phyloP scores from a whole-genome alignment of 1,140 invertebrate species.

The Andricus grossulariae region DNA sequence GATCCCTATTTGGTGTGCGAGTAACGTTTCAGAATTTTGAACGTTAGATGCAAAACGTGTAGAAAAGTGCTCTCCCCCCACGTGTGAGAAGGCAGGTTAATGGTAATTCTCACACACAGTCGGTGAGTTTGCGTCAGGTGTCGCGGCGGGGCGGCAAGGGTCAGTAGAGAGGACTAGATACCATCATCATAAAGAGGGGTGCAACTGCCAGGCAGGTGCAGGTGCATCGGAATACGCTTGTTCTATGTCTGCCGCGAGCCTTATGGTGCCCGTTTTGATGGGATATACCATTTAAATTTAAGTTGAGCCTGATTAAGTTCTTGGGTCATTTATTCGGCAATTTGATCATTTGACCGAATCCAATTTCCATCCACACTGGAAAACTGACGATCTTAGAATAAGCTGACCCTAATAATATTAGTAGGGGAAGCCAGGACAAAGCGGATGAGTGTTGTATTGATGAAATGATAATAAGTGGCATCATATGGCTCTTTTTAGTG shows the following conservation, averaged over 20 bases:
- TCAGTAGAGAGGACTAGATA: slow-evolving; percentile 67
- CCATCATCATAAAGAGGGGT: slow-evolving; percentile 68
- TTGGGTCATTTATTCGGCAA: slow-evolving; percentile 16
- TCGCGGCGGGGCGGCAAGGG: slow-evolving; percentile 59
- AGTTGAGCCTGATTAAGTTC: slow-evolving; percentile 18
- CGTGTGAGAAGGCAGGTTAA: slow-evolving; percentile 72
- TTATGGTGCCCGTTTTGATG: slow-evolving; percentile 38
- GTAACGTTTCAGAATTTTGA: slow-evolving; percentile 27
- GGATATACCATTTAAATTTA: slow-evolving; percentile 16
- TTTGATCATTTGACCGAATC: slow-evolving; percentile 7
- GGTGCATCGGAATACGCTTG: slow-evolving; percentile 48
- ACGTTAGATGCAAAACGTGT: slow-evolving; percentile 18
- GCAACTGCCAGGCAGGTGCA: slow-evolving; percentile 69
- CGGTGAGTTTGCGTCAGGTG: slow-evolving; percentile 66
- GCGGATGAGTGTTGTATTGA: too few species aligned
- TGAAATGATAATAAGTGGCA: too few species aligned
- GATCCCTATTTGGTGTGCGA: slow-evolving; percentile 2
- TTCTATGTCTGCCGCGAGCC: slow-evolving; percentile 46
- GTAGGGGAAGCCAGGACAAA: too few species aligned
- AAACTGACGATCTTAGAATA: too few species aligned
- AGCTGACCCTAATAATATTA: too few species aligned
- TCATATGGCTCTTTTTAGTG: too few species aligned
- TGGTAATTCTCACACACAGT: slow-evolving; percentile 68
- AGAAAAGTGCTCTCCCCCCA: slow-evolving; percentile 31
- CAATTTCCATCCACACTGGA: neutral